These are phyloP conservation scores for Dasysyrphus albostriatus DNA, from an alignment of 2,888 invertebrate genomes.

Conservation along the genomic window DNA sequence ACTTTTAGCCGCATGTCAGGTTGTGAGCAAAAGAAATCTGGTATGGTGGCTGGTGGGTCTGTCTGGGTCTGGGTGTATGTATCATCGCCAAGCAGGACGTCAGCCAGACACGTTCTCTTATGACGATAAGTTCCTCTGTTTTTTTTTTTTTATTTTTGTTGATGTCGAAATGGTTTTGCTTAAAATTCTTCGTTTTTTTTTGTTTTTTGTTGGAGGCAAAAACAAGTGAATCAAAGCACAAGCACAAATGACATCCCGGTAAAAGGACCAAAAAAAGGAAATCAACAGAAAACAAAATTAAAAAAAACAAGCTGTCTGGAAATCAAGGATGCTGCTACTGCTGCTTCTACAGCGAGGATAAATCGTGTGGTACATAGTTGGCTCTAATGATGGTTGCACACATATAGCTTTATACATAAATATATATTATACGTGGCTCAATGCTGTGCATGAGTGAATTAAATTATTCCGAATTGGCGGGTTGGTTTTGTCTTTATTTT, in stretches of 20 bases:
- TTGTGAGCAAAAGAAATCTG: slow-evolving; percentile 29
- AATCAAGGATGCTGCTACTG: slow-evolving; percentile 58
- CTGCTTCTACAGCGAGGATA: slow-evolving; percentile 31
- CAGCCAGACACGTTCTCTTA: slow-evolving; percentile 72
- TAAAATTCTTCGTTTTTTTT: background rate
- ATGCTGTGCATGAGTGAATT: slow-evolving; percentile 52
- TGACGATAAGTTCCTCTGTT: slow-evolving; percentile 5
- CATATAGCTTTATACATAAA: background rate
- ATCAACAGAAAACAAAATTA: background rate
- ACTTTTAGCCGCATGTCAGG: slow-evolving; percentile 17
- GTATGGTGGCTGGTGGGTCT: slow-evolving; percentile 15
- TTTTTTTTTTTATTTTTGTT: background rate
- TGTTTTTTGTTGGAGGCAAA: background rate
- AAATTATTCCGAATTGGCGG: slow-evolving; percentile 40
- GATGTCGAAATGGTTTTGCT: slow-evolving; percentile 12
- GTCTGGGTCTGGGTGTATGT: slow-evolving; percentile 10
- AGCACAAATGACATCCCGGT: slow-evolving; percentile 59
- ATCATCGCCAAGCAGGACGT: slow-evolving; percentile 62
- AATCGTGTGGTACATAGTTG: slow-evolving; percentile 4
- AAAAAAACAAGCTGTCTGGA: slow-evolving; percentile 37
- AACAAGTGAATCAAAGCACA: slow-evolving; percentile 64
- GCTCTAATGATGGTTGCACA: slow-evolving; percentile 13
- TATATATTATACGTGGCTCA: background rate
- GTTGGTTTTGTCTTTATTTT: slow-evolving; percentile 35
- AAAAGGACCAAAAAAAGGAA: slow-evolving; percentile 43